Evolutionary conservation across 2,888 invertebrate genomes (phyloP).

Genomic region (Adelphocoris suturalis): DNA sequence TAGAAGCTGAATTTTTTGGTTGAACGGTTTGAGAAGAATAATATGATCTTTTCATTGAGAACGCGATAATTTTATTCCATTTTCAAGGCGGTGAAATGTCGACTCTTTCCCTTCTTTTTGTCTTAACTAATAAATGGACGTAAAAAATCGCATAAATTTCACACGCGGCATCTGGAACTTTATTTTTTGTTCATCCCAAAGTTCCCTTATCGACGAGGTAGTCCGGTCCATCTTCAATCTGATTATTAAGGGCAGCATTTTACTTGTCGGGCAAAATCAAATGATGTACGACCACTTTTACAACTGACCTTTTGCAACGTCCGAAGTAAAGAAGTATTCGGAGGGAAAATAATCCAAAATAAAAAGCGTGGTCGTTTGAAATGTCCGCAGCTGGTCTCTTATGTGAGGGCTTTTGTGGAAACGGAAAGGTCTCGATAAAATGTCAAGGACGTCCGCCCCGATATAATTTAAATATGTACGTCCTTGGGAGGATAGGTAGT

Average conservation of each 20-base stretch:
- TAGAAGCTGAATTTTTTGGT: too few species aligned
- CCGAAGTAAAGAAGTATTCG: neutral
- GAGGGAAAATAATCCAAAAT: neutral
- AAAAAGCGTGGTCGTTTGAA: neutral
- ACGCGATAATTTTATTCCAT: neutral
- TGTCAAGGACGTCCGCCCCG: slow-evolving; percentile 3
- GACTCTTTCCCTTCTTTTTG: neutral
- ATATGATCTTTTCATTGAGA: neutral
- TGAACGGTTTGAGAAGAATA: neutral
- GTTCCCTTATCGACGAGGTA: neutral
- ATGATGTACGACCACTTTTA: neutral
- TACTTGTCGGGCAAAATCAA: slow-evolving; percentile 2
- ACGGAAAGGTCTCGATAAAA: neutral
- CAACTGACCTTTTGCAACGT: slow-evolving; percentile 18
- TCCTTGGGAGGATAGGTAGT: neutral
- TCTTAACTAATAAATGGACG: neutral
- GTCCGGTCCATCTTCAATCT: slow-evolving; percentile 32
- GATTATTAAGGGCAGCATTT: slow-evolving; percentile 10
- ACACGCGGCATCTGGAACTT: neutral
- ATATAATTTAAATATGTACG: slow-evolving; percentile 30
- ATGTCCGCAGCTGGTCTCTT: neutral
- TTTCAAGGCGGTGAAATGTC: neutral
- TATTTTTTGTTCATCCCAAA: neutral
- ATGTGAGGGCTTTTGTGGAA: slow-evolving; percentile 19
- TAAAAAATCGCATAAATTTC: neutral